Base-by-base conservation (phyloP, 2,797 vertebrate genomes). In the Perodicticus potto region DNA sequence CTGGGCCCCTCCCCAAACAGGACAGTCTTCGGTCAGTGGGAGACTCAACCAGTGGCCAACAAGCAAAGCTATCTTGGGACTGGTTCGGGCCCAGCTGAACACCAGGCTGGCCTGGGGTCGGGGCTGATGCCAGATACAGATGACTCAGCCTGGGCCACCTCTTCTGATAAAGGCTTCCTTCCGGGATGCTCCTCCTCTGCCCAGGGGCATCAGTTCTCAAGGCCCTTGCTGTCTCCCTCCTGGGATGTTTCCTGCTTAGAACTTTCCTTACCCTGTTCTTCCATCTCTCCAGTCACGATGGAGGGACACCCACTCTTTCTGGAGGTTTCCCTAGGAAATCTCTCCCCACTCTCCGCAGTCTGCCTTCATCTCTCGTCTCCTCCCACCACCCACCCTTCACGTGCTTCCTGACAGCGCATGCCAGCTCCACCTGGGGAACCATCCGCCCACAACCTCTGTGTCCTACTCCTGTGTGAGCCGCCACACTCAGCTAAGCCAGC, bases 321-420 rank as follows among this genome's bases (percentile, higher is more conserved):
- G 83, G 89, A 83, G 94, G 45, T 91, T 97, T 93, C 86, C 84
- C 91, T 72, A 70, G 80, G 94, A 97, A 97, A 87, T 89, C 91
- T 96, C 92, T 93, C 87, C 86, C 80, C 59, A 76, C 2, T 3
- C 73, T 37, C 55, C 27, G 40, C 20, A 0, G 8, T 34, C 72
- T 92, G 70, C 67, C 77, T 93, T 76, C 61, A 23, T n/a, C 23
- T 69, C 53, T 72, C 32, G 22, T 32, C 37, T 61, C 74, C 7
- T 81, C 25, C 7, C 55, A 37, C 29, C 70, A 16, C 29, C 27
- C 25, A 61, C 27, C 8, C 69, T 61, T 7, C 49, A 40, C 32
- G 34, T 57, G 55, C 32, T 53, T 61, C 37, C 34, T 22, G 83
- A 70, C 20, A n/a, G 40, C 6, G 4, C 20, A 91, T 7, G 22